phyloP scores from a whole-genome alignment of 2,888 invertebrate genomes.

The Ormyrus labotus region DNA sequence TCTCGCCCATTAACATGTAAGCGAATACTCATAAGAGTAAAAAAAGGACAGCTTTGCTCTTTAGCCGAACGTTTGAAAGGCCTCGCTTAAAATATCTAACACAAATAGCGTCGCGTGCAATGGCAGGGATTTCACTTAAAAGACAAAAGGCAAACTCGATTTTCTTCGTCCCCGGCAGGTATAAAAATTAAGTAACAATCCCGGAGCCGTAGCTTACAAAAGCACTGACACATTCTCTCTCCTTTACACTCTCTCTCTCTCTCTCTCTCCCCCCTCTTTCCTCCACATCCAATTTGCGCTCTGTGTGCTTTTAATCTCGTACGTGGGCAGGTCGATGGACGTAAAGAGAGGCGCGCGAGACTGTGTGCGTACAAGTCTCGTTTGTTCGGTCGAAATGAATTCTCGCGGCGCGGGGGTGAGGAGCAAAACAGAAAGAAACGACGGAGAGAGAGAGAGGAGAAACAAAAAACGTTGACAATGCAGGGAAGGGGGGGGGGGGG shows the following conservation, averaged over 20 bases:
- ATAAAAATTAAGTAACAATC: conserved; percentile 44
- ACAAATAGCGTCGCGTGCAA: neutral
- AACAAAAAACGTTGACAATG: conserved; percentile 39
- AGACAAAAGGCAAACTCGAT: conserved; percentile 30
- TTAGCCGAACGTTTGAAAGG: too few relatives aligned
- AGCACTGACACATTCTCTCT: conserved; percentile 6
- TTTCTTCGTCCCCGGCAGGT: neutral
- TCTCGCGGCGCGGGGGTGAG: conserved; percentile 32
- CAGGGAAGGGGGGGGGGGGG: neutral
- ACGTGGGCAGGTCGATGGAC: conserved; percentile 59
- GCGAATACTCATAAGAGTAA: too few relatives aligned
- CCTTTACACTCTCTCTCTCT: neutral
- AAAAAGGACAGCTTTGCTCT: too few relatives aligned
- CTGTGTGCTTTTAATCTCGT: conserved; percentile 60
- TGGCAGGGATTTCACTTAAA: too few relatives aligned
- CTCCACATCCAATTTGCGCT: conserved; percentile 56
- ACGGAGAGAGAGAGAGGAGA: conserved; percentile 17
- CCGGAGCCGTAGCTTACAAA: conserved; percentile 2
- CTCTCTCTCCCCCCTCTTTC: neutral
- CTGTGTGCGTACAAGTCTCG: conserved; percentile 46
- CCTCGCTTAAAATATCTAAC: too few relatives aligned
- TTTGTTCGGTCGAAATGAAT: conserved; percentile 58
- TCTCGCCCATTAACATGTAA: too few relatives aligned
- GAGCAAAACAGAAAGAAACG: too few relatives aligned
- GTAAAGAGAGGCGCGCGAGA: conserved; percentile 54